Conservation (phyloP, 2,113 vertebrate species). For the Acanthochromis polyacanthus region DNA sequence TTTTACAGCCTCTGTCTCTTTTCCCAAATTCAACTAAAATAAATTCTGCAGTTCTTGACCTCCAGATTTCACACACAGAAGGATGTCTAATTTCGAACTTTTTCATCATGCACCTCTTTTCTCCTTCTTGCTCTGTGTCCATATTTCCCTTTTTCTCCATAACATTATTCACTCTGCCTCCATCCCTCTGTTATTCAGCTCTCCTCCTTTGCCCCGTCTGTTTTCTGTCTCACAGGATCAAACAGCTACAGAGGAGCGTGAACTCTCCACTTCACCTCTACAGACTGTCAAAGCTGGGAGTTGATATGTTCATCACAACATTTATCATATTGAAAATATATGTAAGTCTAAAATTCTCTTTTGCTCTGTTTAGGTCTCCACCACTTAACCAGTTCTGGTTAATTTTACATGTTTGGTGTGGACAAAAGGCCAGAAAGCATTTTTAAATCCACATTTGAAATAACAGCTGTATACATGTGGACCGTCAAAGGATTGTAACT, state of each 20-base stretch:
- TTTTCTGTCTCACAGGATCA: constrained; percentile 53
- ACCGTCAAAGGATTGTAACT: too few species aligned
- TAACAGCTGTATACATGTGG: too few species aligned
- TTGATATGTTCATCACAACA: constrained; percentile 40
- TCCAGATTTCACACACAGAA: constrained; percentile 52
- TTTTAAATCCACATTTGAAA: too few species aligned
- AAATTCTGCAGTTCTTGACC: constrained; percentile 29
- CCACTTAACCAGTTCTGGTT: not conserved
- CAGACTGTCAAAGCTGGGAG: constrained; percentile 25
- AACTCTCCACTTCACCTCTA: constrained; percentile 38
- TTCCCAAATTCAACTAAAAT: constrained; percentile 40
- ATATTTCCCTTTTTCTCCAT: constrained; percentile 38
- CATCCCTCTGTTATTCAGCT: constrained; percentile 33
- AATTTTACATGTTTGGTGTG: too few species aligned
- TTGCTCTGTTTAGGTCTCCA: constrained; percentile 13
- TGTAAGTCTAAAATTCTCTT: not conserved
- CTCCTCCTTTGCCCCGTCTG: not conserved
- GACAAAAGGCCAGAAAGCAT: too few species aligned
- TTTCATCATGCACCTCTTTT: constrained; percentile 48
- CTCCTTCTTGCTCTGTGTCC: constrained; percentile 36
- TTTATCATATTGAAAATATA: constrained; percentile 10
- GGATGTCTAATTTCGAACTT: constrained; percentile 37
- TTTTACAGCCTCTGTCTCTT: constrained; percentile 5
- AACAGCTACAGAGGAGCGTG: constrained; percentile 31
- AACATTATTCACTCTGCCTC: constrained; percentile 41